phyloP scores from a whole-genome alignment of 1,140 invertebrate genomes.

The Drosophila willistoni region DNA sequence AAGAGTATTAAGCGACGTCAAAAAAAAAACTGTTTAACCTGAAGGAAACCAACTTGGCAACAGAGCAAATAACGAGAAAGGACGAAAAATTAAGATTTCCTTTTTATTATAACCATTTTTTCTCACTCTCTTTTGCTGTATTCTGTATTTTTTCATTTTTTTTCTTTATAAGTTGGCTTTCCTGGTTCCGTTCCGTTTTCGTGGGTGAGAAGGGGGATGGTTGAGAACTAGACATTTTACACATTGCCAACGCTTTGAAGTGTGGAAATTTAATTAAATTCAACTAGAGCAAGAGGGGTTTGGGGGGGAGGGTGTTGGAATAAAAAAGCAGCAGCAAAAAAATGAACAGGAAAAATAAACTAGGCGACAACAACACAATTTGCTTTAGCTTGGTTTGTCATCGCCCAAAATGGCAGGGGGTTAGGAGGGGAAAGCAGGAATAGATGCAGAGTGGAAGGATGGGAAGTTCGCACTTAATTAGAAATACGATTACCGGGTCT shows the following conservation, averaged over 20 bases:
- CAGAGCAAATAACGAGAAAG: constrained; percentile 60
- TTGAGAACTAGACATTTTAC: constrained; percentile 64
- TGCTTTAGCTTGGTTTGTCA: constrained; percentile 34
- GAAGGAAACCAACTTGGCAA: constrained; percentile 68
- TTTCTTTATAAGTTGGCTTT: constrained; percentile 58
- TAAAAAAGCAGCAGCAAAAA: constrained; percentile 35
- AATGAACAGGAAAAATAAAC: constrained; percentile 50
- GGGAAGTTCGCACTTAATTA: constrained; percentile 77
- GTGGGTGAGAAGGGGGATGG: not conserved
- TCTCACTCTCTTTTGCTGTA: not conserved
- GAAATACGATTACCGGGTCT: constrained; percentile 75
- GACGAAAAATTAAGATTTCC: constrained; percentile 76
- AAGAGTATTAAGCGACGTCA: constrained; percentile 13
- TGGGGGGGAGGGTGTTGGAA: constrained; percentile 25
- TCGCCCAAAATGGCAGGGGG: not conserved
- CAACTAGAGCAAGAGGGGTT: constrained; percentile 47
- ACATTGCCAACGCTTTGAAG: constrained; percentile 78
- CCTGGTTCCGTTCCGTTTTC: constrained; percentile 40
- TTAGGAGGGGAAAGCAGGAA: not conserved
- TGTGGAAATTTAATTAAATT: constrained; percentile 81
- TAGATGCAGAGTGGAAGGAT: constrained; percentile 27
- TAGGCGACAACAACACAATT: constrained; percentile 78
- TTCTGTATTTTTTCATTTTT: constrained; percentile 29
- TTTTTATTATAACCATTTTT: constrained; percentile 66
- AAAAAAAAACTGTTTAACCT: constrained; percentile 67